These are phyloP conservation scores for Strigamia crassipes DNA, from an alignment of 2,888 invertebrate species.

Conservation along the genomic window DNA sequence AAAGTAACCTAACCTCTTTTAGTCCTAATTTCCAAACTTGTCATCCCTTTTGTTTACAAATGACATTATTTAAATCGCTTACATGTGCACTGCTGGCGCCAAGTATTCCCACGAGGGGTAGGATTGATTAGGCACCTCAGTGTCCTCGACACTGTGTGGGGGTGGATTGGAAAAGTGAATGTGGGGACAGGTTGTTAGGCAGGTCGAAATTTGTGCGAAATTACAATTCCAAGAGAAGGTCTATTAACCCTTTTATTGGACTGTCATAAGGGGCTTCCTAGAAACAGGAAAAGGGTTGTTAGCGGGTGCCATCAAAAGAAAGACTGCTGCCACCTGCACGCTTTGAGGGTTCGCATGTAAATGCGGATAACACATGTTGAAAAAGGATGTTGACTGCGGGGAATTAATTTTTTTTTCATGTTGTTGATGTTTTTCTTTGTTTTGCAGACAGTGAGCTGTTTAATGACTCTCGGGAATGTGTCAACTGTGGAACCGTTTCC, in stretches of 20 bases:
- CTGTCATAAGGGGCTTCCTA: not conserved
- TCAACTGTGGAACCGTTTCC: slow-evolving; percentile 73
- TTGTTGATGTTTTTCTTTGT: slow-evolving; percentile 41
- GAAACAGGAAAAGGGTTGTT: not conserved
- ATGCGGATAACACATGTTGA: not conserved
- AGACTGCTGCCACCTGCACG: not conserved
- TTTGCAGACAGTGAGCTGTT: slow-evolving; percentile 49
- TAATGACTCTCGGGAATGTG: slow-evolving; percentile 70
- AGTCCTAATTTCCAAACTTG: no score
- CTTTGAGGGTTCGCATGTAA: not conserved
- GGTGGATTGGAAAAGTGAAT: not conserved
- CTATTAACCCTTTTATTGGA: not conserved
- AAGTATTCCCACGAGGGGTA: not conserved
- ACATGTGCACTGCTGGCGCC: not conserved
- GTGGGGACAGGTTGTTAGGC: not conserved
- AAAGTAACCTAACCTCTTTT: not conserved
- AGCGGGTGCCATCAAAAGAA: not conserved
- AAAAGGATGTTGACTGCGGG: not conserved
- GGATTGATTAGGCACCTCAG: not conserved
- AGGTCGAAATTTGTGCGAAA: not conserved
- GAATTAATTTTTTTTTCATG: slow-evolving; percentile 4
- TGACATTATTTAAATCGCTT: not conserved
- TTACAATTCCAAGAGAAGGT: not conserved
- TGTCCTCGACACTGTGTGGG: not conserved
- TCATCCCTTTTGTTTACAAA: no score